Evolutionary conservation across 2,888 invertebrate genomes (phyloP).

Genomic region (Pollenia griseotomentosa): DNA sequence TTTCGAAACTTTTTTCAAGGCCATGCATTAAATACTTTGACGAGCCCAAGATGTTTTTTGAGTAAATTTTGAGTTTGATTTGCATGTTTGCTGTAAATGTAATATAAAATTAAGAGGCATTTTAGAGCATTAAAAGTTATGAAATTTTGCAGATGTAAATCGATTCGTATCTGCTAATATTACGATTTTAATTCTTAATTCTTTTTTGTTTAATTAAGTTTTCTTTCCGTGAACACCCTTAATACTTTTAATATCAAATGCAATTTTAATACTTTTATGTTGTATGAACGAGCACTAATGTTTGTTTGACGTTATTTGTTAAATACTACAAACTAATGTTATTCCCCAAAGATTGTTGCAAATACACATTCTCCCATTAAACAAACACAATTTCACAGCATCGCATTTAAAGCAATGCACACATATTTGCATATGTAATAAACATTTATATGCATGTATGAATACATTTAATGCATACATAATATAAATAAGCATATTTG

Average conservation of each 20-base stretch:
- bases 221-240: constrained; percentile 5
- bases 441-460: constrained; percentile 19
- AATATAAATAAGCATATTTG: constrained; percentile 25
- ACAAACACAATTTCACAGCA: constrained; percentile 38
- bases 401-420: background rate
- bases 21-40: too few species aligned
- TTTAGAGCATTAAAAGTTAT: too few species aligned
- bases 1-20: too few species aligned
- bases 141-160: too few species aligned
- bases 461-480: constrained; percentile 22
- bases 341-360: constrained; percentile 38
- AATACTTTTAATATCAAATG: background rate
- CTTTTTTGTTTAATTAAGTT: too few species aligned
- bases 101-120: too few species aligned
- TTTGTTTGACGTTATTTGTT: constrained; percentile 30
- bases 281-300: constrained; percentile 13
- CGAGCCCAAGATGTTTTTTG: too few species aligned
- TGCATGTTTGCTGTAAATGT: too few species aligned
- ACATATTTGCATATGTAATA: constrained; percentile 37
- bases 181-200: too few species aligned
- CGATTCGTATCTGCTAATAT: too few species aligned
- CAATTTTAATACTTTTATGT: background rate
- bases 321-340: constrained; percentile 32
- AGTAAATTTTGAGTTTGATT: too few species aligned
- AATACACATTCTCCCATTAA: constrained; percentile 21